These are phyloP conservation scores for Catharus ustulatus DNA, from an alignment of 2,797 vertebrate genomes.

Conservation along the genomic window DNA sequence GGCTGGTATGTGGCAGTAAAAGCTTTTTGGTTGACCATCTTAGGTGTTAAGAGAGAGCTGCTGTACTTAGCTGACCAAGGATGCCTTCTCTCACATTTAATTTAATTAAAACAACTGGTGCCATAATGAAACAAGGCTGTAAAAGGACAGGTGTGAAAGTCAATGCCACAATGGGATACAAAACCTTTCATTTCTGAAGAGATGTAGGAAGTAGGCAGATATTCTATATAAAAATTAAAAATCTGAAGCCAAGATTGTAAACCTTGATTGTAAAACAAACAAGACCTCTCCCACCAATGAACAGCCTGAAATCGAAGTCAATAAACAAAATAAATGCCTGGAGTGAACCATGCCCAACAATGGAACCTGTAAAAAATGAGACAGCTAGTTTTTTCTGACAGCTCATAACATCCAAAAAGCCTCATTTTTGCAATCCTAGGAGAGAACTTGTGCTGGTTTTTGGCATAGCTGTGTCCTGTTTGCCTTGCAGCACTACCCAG, in stretches of 20 bases:
- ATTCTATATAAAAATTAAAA: fast-evolving
- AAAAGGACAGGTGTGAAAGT: not conserved
- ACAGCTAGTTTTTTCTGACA: not conserved
- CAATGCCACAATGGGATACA: not conserved
- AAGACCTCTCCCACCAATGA: fast-evolving
- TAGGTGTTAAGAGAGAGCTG: not conserved
- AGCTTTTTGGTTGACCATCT: not conserved
- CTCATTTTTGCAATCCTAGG: not conserved
- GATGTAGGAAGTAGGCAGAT: not conserved
- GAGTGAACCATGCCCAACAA: fast-evolving
- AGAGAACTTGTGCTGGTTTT: not conserved
- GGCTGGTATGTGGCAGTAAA: not conserved
- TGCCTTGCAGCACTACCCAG: constrained; percentile 85
- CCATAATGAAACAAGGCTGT: not conserved
- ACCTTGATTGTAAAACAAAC: not conserved
- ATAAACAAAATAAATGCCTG: not conserved
- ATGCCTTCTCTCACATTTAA: not conserved
- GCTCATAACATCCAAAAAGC: not conserved
- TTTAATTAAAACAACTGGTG: not conserved
- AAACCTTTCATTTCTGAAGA: not conserved
- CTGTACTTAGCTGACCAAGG: not conserved
- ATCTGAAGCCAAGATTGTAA: not conserved
- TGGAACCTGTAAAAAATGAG: not conserved
- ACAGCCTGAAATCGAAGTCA: not conserved
- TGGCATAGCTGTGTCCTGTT: not conserved